These are phyloP conservation scores for Saturnia pavonia DNA, from an alignment of 2,888 invertebrate genomes.

Conservation along the genomic window DNA sequence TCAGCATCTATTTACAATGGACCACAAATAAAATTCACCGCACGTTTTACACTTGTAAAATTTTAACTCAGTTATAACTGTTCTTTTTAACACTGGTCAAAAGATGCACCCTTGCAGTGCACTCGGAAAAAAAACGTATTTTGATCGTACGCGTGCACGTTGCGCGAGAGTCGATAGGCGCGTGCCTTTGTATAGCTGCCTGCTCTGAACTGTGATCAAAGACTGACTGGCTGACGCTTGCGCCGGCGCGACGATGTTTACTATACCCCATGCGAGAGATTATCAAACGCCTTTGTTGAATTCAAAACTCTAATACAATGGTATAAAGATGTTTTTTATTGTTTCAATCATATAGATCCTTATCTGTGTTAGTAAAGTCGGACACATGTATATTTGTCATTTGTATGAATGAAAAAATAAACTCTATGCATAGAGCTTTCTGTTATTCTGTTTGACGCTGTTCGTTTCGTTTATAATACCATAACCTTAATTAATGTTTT, in stretches of 20 bases:
- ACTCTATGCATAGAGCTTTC: slow-evolving; percentile 72
- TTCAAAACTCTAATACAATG: slow-evolving; percentile 34
- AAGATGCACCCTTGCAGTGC: slow-evolving; percentile 61
- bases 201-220: slow-evolving; percentile 61
- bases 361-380: slow-evolving; percentile 75
- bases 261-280: slow-evolving; percentile 73
- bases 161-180: slow-evolving; percentile 56
- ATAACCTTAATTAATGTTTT: slow-evolving; percentile 79
- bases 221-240: slow-evolving; percentile 55
- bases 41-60: slow-evolving; percentile 40
- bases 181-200: slow-evolving; percentile 63
- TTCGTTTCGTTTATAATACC: slow-evolving; percentile 64
- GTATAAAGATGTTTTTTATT: slow-evolving; percentile 31
- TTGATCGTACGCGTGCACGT: slow-evolving; percentile 45
- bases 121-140: slow-evolving; percentile 57
- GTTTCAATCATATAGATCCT: slow-evolving; percentile 35
- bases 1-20: slow-evolving; percentile 63
- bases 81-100: slow-evolving; percentile 53
- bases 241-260: slow-evolving; percentile 72
- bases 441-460: slow-evolving; percentile 69
- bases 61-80: slow-evolving; percentile 30
- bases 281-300: slow-evolving; percentile 53
- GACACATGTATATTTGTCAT: slow-evolving; percentile 77
- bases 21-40: slow-evolving; percentile 46
- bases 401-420: slow-evolving; percentile 79